phyloP scores from a whole-genome alignment of 92 coral and sea anemone genomes.

The Blastomussa wellsi region DNA sequence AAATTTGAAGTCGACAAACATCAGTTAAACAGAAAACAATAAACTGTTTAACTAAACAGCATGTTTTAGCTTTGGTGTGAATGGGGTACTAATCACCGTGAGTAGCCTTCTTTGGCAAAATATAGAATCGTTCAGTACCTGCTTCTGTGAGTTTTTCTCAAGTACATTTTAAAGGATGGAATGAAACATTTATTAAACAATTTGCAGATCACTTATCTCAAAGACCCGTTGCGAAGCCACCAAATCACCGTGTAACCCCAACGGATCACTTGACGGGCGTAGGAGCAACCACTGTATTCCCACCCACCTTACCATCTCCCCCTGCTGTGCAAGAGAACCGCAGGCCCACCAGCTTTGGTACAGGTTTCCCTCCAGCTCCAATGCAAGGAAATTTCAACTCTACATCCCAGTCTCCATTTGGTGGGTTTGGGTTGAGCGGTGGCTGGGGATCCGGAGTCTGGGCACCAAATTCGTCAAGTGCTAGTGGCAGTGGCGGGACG shows the following conservation, averaged over 20 bases:
- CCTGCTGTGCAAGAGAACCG: slow-evolving; percentile 47
- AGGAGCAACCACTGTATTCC: slow-evolving; percentile 29
- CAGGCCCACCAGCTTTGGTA: slow-evolving; percentile 53
- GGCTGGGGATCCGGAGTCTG: slow-evolving; percentile 89
- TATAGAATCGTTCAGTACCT: too few relatives aligned
- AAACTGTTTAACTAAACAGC: too few relatives aligned
- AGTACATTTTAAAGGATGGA: background rate
- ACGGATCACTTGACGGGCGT: slow-evolving; percentile 28
- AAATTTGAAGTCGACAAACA: too few relatives aligned
- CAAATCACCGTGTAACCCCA: slow-evolving; percentile 33
- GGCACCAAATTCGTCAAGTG: slow-evolving; percentile 77
- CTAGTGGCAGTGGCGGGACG: slow-evolving; percentile 45
- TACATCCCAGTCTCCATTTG: slow-evolving; percentile 81
- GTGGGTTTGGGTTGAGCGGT: slow-evolving; percentile 86
- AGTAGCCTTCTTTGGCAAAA: too few relatives aligned
- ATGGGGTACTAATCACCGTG: too few relatives aligned
- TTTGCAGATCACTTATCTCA: slow-evolving; percentile 43
- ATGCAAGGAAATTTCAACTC: slow-evolving; percentile 56
- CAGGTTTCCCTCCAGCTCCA: slow-evolving; percentile 54
- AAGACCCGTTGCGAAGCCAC: slow-evolving; percentile 47
- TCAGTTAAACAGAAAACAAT: too few relatives aligned
- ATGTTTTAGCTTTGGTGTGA: too few relatives aligned
- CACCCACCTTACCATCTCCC: slow-evolving; percentile 40
- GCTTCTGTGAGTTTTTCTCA: background rate
- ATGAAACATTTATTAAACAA: background rate